phyloP scores from a whole-genome alignment of 1,140 invertebrate species.

The Stegodyphus mimosarum region DNA sequence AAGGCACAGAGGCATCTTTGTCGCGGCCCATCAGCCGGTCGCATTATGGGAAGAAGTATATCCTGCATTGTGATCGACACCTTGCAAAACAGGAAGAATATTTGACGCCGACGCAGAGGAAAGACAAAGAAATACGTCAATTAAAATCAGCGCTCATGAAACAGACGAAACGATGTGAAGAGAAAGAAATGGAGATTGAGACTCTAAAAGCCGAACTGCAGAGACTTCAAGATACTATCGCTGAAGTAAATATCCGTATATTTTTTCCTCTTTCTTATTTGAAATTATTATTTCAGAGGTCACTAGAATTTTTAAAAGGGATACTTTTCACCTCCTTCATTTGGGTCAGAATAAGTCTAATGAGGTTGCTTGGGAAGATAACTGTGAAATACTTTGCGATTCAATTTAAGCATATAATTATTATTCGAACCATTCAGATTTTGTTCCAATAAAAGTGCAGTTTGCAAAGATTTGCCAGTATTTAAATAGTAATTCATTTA shows the following conservation, averaged over 20 bases:
- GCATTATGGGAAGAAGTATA: conserved; percentile 75
- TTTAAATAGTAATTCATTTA: no score
- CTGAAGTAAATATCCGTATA: conserved; percentile 21
- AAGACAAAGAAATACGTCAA: conserved; percentile 80
- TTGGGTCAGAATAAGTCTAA: no score
- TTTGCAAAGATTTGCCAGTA: no score
- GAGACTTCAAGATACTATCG: conserved; percentile 73
- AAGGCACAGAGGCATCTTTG: conserved; percentile 65
- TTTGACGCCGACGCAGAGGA: conserved; percentile 85
- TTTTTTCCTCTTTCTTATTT: no score
- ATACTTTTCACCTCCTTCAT: no score
- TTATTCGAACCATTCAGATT: no score
- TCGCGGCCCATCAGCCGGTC: conserved; percentile 79
- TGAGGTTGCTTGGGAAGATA: no score
- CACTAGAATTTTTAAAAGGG: no score
- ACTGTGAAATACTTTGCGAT: no score
- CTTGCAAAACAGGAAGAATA: conserved; percentile 81
- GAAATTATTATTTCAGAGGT: no score
- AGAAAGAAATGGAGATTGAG: conserved; percentile 83
- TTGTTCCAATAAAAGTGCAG: no score
- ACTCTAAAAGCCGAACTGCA: conserved; percentile 85
- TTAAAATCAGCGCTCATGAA: conserved; percentile 68
- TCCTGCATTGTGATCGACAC: conserved; percentile 83
- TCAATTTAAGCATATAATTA: no score
- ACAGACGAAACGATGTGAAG: conserved; percentile 39